A percentile compares a stretch with the other conserved stretches of the same genome.
These are phyloP conservation scores for Peromyscus californicus DNA, from an alignment of 2,113 vertebrate genomes.

Conservation along the genomic window DNA sequence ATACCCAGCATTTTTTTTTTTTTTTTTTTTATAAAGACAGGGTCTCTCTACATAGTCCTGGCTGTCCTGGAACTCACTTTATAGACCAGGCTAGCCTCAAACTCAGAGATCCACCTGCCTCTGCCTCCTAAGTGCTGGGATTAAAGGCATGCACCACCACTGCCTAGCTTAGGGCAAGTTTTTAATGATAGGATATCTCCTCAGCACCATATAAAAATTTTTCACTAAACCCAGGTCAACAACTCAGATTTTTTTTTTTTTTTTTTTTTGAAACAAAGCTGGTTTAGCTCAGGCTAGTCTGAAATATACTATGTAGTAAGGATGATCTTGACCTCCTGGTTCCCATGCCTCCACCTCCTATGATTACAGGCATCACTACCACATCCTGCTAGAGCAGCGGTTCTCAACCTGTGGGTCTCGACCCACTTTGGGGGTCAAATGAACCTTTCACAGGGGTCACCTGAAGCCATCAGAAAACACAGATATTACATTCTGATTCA, in stretches of 20 bases:
- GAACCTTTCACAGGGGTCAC: neutral
- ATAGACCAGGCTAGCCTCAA: neutral
- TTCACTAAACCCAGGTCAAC: neutral
- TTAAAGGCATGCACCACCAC: neutral
- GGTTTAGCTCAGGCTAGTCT: neutral
- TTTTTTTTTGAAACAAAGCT: neutral
- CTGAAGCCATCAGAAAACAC: neutral
- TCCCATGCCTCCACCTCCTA: neutral
- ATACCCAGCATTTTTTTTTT: too few relatives aligned
- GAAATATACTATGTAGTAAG: neutral
- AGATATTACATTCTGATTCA: too few relatives aligned
- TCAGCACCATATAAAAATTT: neutral
- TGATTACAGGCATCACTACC: neutral
- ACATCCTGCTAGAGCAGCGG: neutral
- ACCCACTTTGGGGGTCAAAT: neutral
- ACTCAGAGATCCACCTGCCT: neutral
- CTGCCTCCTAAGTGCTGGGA: neutral
- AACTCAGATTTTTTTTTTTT: neutral
- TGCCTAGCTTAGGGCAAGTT: neutral
- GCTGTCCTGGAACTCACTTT: too few relatives aligned
- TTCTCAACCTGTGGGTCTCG: neutral
- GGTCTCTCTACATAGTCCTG: too few relatives aligned
- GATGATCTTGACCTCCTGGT: neutral
- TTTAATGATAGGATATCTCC: neutral
- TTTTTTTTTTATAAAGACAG: too few relatives aligned